Percentiles rank a stretch among this genome's conserved stretches.
Evolutionary conservation across 2,888 invertebrate genomes (phyloP).

Genomic region (Cremastinae sp.): DNA sequence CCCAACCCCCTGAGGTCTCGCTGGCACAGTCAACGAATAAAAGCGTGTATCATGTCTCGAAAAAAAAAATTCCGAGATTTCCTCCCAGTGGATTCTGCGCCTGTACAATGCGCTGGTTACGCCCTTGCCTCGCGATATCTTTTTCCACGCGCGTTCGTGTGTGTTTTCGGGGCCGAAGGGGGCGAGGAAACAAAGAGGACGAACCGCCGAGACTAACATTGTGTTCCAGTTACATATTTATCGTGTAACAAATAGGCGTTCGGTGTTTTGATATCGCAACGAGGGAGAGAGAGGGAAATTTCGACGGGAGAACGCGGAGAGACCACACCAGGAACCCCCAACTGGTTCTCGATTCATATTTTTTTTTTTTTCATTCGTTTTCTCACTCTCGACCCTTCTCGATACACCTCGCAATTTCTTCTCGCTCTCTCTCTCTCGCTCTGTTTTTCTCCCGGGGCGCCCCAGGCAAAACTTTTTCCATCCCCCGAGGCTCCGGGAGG

Average conservation of each 20-base stretch:
- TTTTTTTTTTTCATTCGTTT: slow-evolving; percentile 20
- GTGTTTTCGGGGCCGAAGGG: slow-evolving; percentile 1
- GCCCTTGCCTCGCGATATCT: slow-evolving; percentile 18
- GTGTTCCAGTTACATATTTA: slow-evolving; percentile 79
- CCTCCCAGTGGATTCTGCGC: background rate
- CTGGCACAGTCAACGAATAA: too few species aligned
- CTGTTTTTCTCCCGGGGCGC: slow-evolving; percentile 1
- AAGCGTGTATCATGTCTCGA: too few species aligned
- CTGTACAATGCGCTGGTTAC: background rate
- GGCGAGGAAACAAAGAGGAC: slow-evolving; percentile 29
- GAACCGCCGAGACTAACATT: slow-evolving; percentile 67
- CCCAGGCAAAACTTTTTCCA: slow-evolving; percentile 37
- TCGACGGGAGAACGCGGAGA: slow-evolving; percentile 29
- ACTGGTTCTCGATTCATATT: slow-evolving; percentile 67
- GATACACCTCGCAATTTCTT: slow-evolving; percentile 7
- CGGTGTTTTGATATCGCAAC: slow-evolving; percentile 77
- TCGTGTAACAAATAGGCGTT: slow-evolving; percentile 78
- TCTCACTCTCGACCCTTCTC: slow-evolving; percentile 11
- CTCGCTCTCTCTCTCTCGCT: background rate
- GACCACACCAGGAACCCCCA: slow-evolving; percentile 63
- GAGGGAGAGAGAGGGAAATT: slow-evolving; percentile 14
- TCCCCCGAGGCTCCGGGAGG: slow-evolving; percentile 45
- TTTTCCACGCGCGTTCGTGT: background rate
- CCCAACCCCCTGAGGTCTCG: too few species aligned
- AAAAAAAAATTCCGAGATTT: background rate